These are phyloP conservation scores for Adoxophyes honmai DNA, from an alignment of 1,140 invertebrate species.

Conservation along the genomic window DNA sequence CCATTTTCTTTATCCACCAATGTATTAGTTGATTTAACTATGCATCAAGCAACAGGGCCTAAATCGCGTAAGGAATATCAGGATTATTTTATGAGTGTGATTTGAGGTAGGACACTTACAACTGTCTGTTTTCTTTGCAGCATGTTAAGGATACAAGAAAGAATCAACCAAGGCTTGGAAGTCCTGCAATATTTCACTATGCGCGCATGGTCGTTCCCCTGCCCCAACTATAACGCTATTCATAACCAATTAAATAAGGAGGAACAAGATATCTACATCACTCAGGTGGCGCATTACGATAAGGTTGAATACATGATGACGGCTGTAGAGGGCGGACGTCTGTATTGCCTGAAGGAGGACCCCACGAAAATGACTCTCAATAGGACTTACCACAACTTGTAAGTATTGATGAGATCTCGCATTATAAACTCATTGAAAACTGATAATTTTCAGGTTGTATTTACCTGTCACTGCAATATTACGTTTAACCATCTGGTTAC, in stretches of 20 bases:
- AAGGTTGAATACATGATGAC: slow-evolving; percentile 46
- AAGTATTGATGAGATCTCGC: no score
- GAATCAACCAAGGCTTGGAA: slow-evolving; percentile 73
- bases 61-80: no score
- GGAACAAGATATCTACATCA: slow-evolving; percentile 80
- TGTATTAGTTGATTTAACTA: no score
- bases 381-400: slow-evolving; percentile 57
- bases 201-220: slow-evolving; percentile 82
- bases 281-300: slow-evolving; percentile 70
- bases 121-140: slow-evolving; percentile 55
- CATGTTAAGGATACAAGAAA: slow-evolving; percentile 76
- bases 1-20: no score
- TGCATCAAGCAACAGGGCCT: no score
- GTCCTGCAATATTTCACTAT: slow-evolving; percentile 86
- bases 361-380: slow-evolving; percentile 40
- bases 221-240: slow-evolving; percentile 72
- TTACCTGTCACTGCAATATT: no score
- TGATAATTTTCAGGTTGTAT: no score
- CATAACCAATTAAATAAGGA: slow-evolving; percentile 73
- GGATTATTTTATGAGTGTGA: no score
- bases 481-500: no score
- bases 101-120: no score
- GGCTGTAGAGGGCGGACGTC: slow-evolving; percentile 52
- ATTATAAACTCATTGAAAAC: no score
- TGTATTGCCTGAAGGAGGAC: slow-evolving; percentile 61